Evolutionary conservation across 2,888 invertebrate species (phyloP).

Genomic region (Ophion obscuratus): DNA sequence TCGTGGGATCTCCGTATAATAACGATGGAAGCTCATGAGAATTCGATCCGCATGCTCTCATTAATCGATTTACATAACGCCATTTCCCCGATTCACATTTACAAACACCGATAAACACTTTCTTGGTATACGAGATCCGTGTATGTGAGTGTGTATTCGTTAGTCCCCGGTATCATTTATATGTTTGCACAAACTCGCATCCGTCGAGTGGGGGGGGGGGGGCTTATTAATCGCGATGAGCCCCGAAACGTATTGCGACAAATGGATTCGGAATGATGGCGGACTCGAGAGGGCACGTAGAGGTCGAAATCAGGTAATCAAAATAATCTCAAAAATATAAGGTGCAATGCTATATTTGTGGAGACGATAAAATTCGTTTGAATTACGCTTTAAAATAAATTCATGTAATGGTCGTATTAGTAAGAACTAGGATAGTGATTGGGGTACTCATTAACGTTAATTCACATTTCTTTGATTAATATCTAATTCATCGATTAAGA

Average conservation of each 20-base stretch:
- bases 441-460: too few relatives aligned
- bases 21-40: slow-evolving; percentile 50
- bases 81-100: slow-evolving; percentile 73
- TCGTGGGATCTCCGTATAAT: slow-evolving; percentile 31
- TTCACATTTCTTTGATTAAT: too few relatives aligned
- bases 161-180: slow-evolving; percentile 17
- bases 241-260: slow-evolving; percentile 11
- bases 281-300: neutral
- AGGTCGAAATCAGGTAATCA: neutral
- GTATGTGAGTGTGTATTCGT: neutral
- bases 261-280: slow-evolving; percentile 21
- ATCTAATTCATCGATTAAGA: too few relatives aligned
- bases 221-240: slow-evolving; percentile 40
- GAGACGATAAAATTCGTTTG: too few relatives aligned
- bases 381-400: too few relatives aligned
- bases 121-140: slow-evolving; percentile 8
- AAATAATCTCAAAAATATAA: too few relatives aligned
- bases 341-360: too few relatives aligned
- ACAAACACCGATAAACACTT: slow-evolving; percentile 59
- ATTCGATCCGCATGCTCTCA: slow-evolving; percentile 62
- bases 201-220: neutral
- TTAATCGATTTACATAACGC: slow-evolving; percentile 76
- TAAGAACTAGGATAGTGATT: too few relatives aligned
- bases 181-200: slow-evolving; percentile 25
- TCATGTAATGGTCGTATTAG: too few relatives aligned